Percentiles rank a stretch among this genome's conserved stretches.
phyloP scores from a whole-genome alignment of 1,140 invertebrate species.

The Drosophila dunni region DNA sequence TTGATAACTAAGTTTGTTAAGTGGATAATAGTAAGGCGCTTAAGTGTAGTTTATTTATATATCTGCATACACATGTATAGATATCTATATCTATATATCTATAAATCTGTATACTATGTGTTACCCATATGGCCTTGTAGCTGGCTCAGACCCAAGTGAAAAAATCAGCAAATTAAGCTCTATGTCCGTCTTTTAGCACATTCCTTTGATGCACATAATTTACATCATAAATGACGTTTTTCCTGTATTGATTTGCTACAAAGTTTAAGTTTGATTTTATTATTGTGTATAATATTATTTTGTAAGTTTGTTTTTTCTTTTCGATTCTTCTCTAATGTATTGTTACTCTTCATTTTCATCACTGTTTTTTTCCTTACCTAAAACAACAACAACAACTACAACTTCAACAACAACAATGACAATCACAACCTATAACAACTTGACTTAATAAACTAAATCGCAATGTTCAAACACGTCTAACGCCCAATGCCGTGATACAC shows the following conservation, averaged over 20 bases:
- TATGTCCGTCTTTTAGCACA: slow-evolving; percentile 56
- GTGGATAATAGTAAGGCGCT: slow-evolving; percentile 48
- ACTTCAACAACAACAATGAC: slow-evolving; percentile 22
- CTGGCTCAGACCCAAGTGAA: slow-evolving; percentile 38
- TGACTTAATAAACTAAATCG: slow-evolving; percentile 36
- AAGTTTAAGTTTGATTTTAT: slow-evolving; percentile 18
- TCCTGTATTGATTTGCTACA: slow-evolving; percentile 27
- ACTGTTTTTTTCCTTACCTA: slow-evolving; percentile 61
- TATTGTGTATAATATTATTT: slow-evolving; percentile 60
- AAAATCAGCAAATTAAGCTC: slow-evolving; percentile 17
- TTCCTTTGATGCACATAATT: slow-evolving; percentile 52
- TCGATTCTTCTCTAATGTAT: slow-evolving; percentile 81
- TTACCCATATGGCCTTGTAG: slow-evolving; percentile 44
- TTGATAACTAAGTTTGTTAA: slow-evolving; percentile 51
- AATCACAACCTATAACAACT: slow-evolving; percentile 27
- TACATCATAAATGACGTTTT: slow-evolving; percentile 31
- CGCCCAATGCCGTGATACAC: slow-evolving; percentile 22
- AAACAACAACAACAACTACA: slow-evolving; percentile 42
- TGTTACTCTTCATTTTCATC: slow-evolving; percentile 79
- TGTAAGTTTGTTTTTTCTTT: slow-evolving; percentile 61
- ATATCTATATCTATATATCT: slow-evolving; percentile 32
- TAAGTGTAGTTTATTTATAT: slow-evolving; percentile 46
- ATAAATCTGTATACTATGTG: slow-evolving; percentile 18
- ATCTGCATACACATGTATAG: slow-evolving; percentile 26
- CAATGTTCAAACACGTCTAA: slow-evolving; percentile 28